Conservation (phyloP, 2,797 vertebrate species). For the Epinephelus awoara region DNA sequence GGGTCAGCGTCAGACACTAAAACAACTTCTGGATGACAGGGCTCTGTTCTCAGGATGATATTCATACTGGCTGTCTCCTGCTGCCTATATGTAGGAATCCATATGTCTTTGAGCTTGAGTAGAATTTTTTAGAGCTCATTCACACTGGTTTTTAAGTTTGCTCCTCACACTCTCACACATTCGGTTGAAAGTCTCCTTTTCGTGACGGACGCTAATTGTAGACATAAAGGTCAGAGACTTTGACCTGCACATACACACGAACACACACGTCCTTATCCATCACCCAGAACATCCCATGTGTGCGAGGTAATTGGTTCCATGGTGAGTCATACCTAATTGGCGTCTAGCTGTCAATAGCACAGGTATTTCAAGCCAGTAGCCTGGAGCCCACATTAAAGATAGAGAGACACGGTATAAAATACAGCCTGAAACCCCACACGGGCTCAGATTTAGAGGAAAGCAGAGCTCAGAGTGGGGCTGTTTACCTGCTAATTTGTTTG, state of each 20-base stretch:
- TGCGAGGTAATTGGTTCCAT: constrained; percentile 74
- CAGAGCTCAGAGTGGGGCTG: constrained; percentile 24
- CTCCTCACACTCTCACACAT: constrained; percentile 31
- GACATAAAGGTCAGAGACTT: constrained; percentile 63
- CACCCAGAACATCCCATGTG: constrained; percentile 63
- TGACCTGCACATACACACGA: constrained; percentile 44
- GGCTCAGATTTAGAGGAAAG: constrained; percentile 20
- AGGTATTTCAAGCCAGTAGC: constrained; percentile 65
- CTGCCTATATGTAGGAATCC: not conserved
- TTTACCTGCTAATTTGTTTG: constrained; percentile 68
- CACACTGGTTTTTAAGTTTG: constrained; percentile 6
- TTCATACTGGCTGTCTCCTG: not conserved
- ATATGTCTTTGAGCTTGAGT: constrained; percentile 8
- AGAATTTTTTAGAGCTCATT: not conserved
- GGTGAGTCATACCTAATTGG: constrained; percentile 78
- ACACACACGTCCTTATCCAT: constrained; percentile 49
- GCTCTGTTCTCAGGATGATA: constrained; percentile 9
- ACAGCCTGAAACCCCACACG: constrained; percentile 16
- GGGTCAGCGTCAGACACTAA: constrained; percentile 5
- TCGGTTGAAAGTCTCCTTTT: constrained; percentile 35
- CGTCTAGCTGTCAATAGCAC: constrained; percentile 70
- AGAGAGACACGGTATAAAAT: constrained; percentile 35
- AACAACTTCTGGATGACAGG: constrained; percentile 8
- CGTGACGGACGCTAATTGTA: constrained; percentile 66
- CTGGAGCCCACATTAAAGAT: constrained; percentile 40